Evolutionary conservation across 2,888 invertebrate genomes (phyloP).

Genomic region (Argyresthia goedartella): DNA sequence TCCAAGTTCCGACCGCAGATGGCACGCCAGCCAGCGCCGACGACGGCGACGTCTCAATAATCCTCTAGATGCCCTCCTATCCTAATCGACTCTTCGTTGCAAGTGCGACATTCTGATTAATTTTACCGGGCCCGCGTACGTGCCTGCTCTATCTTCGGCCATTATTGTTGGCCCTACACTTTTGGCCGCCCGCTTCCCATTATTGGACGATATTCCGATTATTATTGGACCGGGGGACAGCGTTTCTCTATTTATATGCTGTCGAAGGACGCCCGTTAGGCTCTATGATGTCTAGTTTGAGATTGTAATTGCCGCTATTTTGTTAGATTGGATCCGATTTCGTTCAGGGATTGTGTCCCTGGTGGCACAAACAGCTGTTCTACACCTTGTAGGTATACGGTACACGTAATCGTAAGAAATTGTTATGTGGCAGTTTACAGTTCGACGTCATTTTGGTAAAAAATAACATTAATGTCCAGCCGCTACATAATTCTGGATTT

Average conservation of each 20-base stretch:
- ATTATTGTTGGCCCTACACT: conserved; percentile 57
- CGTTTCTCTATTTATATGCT: conserved; percentile 48
- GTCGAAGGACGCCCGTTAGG: conserved; percentile 47
- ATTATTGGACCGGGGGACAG: conserved; percentile 42
- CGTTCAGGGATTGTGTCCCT: conserved; percentile 16
- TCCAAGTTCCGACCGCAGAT: conserved; percentile 61
- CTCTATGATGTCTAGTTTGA: conserved; percentile 42
- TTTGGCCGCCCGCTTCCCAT: conserved; percentile 42
- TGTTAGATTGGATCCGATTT: conserved; percentile 49
- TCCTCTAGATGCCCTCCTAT: conserved; percentile 18
- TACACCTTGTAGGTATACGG: too few relatives aligned
- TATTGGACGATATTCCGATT: conserved; percentile 59
- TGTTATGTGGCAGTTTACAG: too few relatives aligned
- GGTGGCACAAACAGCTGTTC: too few relatives aligned
- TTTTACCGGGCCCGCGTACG: conserved; percentile 53
- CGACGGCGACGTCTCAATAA: conserved; percentile 67
- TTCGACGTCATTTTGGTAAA: too few relatives aligned
- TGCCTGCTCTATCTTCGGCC: conserved; percentile 41
- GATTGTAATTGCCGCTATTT: conserved; percentile 60
- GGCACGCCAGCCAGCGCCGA: conserved; percentile 53
- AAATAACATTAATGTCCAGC: too few relatives aligned
- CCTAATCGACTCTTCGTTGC: conserved; percentile 68
- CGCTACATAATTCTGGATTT: too few relatives aligned
- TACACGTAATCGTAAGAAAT: too few relatives aligned
- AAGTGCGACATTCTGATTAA: conserved; percentile 71